A percentile compares a stretch with the other conserved stretches of the same genome.
Evolutionary conservation across 2,113 vertebrate species (phyloP).

Genomic region (Nibea coibor): DNA sequence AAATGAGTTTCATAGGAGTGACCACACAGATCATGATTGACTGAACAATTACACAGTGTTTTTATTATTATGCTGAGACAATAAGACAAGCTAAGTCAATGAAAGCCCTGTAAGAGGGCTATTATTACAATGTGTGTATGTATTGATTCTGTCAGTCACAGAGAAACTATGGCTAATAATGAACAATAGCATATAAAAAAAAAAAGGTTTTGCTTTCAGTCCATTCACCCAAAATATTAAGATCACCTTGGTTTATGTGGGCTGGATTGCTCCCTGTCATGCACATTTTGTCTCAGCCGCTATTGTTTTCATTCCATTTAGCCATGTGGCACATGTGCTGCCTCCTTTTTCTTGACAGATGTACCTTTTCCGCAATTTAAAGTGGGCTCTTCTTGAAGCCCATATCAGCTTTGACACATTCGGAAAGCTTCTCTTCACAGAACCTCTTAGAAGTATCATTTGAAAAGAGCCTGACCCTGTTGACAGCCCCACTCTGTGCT

Average conservation of each 20-base stretch:
- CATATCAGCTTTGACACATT: conserved; percentile 43
- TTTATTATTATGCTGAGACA: conserved; percentile 27
- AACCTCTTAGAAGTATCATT: conserved; percentile 50
- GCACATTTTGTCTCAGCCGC: neutral
- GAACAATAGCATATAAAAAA: conserved; percentile 13
- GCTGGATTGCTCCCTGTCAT: neutral
- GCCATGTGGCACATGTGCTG: neutral
- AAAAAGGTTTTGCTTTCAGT: conserved; percentile 9
- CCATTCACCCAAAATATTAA: neutral
- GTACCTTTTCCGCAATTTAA: conserved; percentile 20
- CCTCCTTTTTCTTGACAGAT: conserved; percentile 15
- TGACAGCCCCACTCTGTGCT: conserved; percentile 28
- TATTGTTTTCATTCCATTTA: conserved; percentile 13
- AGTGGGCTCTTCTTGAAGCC: conserved; percentile 13
- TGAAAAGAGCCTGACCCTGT: conserved; percentile 43
- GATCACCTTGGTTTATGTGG: neutral
- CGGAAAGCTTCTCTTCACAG: conserved; percentile 35
- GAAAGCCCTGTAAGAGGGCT: conserved; percentile 3
- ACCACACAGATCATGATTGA: conserved; percentile 18
- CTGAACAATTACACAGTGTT: conserved; percentile 11
- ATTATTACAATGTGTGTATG: conserved; percentile 16
- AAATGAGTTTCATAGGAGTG: conserved; percentile 6
- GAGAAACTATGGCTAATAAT: conserved; percentile 31
- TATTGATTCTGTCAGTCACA: conserved; percentile 39
- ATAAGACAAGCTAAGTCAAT: conserved; percentile 39